These are phyloP conservation scores for Beroe ovata DNA, from an alignment of 37 sponge, comb jelly and placozoan species.

Conservation along the genomic window DNA sequence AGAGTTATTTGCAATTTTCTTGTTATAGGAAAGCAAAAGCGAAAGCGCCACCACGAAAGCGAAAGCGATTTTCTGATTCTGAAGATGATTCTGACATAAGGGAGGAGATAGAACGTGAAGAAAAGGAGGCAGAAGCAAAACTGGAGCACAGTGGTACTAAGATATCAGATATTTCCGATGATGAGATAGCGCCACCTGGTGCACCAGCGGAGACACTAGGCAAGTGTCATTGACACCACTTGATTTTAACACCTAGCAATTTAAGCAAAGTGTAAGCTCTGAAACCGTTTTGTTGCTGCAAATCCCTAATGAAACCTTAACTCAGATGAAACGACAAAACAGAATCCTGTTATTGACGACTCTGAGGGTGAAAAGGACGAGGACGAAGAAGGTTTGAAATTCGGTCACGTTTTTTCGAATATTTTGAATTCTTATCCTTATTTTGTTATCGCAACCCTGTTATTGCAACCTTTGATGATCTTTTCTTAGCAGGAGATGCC, in stretches of 20 bases:
- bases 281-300: neutral
- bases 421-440: too few species aligned
- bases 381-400: neutral
- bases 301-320: too few species aligned
- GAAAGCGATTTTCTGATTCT: slow-evolving; percentile 22
- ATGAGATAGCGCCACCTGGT: neutral
- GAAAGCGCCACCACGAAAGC: slow-evolving; percentile 1
- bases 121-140: neutral
- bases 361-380: neutral
- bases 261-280: neutral
- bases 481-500: too few species aligned
- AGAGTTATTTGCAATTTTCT: too few species aligned
- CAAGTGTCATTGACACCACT: neutral
- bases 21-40: too few species aligned
- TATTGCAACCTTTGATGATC: too few species aligned
- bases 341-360: neutral
- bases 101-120: neutral
- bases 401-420: too few species aligned
- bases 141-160: slow-evolving; percentile 9
- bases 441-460: too few species aligned
- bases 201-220: neutral
- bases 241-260: neutral
- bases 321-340: neutral
- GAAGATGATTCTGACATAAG: slow-evolving; percentile 27
- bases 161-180: slow-evolving; percentile 10